Evolutionary conservation across 2,888 invertebrate genomes (phyloP), one percentile per base, ranked within the genome.

Genomic region (Iphiclides podalirius): DNA sequence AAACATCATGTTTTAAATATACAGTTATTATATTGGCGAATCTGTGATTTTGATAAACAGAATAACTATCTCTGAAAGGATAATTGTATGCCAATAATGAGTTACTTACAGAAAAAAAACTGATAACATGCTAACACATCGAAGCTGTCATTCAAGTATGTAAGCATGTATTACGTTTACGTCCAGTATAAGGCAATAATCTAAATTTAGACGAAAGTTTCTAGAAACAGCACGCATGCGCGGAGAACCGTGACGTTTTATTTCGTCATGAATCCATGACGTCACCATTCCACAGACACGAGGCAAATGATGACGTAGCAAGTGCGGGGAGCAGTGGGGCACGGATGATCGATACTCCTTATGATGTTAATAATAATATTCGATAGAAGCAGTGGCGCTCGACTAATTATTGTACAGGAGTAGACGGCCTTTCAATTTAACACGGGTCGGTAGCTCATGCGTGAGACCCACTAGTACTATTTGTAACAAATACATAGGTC

Each of bases 391-490:
- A 76, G 72, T 80, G 82, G 77, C 76, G 83, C 72, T 75, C 69
- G 67, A 64, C 62, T 72, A 75, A 72, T 65, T 66, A 58, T 64
- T 57, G 58, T 61, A 71, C 59, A 59, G 64, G 67, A 72, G 67
- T 61, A 70, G 68, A 65, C 66, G 64, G 70, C 72, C 75, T 77
- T 73, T 74, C 58, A 70, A 72, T 64, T 73, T 68, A 57, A 46
- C 63, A 85, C 79, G 81, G 82, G 75, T 85, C 81, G 79, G 47
- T 66, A 69, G 69, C 64, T 82, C 81, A 79, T 76, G 76, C 79
- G 81, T 63, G 60, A 59, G 58, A 57, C 52, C 56, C 43, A 57
- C 61, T 64, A 61, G 60, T 66, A 66, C 57, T 60, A 58, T 61
- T 61, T 67, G 58, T 63, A 64, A 58, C 64, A 60, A 62, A 57